Base-by-base conservation (phyloP, 64 coral and sea anemone genomes). In the Trachythela sp. region DNA sequence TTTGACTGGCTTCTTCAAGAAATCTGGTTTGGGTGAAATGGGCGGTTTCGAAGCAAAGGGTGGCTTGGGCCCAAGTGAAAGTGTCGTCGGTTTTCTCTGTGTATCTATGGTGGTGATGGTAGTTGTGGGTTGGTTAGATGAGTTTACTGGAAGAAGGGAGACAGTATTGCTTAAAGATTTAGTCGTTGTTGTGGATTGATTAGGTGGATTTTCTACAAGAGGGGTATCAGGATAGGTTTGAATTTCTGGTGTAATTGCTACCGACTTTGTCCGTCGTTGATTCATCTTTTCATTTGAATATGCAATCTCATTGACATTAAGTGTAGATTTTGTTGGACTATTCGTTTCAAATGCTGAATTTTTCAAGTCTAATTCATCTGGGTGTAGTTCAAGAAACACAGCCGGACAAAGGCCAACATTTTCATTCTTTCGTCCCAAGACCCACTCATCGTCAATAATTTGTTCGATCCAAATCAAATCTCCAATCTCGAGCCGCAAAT, bases 371-470 rank as follows among this genome's bases (percentile, higher is more conserved):
- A 39, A 37, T 80, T 10, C 75, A 86, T 86, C 83, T 10, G 31
- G 87, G n/a, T 90, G 36, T 36, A 89, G 93, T 64, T 93, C 91
- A 18, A 99, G 89, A 86, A 95, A 99, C 34, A 94, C 96, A 2
- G 92, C 77, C 39, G 96, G 96, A 59, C 96, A 99, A 84, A 91
- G 75, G 56, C 96, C 96, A 30, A 40, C 40, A 37, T 86, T 34
- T 85, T 40, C 86, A 58, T 56, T 52, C 39, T 92, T 54, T 54
- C 49, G 92, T 77, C 86, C 96, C 60, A 88, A 77, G 26, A 89
- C 77, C 96, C 96, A 99, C 54, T 99, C 91, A 54, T 99, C 93
- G 77, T 95, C 96, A 15, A 89, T 86, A 39, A 95, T 72, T 10
- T 86, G 77, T 34, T 91, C 54, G 17, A 99, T 83, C 0, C 50